Base-by-base conservation (phyloP, 2,888 invertebrate species). In the Papilio elwesi region DNA sequence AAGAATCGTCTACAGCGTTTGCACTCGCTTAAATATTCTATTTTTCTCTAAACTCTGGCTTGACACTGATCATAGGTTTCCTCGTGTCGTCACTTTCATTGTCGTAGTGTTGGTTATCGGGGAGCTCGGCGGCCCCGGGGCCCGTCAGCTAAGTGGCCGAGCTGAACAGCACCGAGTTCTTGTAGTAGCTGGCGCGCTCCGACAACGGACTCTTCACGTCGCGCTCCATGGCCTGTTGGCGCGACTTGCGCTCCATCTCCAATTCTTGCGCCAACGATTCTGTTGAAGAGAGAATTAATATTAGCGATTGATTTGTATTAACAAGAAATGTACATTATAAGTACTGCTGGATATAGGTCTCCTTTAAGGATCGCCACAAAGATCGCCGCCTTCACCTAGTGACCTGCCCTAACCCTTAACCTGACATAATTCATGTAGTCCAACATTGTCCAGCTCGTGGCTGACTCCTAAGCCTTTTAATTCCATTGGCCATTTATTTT, bases 131-230 rank as follows among this genome's bases (percentile, higher is more conserved):
- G 71, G 85, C 90, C 91, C 92, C 91, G 87, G 87, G 73, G 79
- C 85, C 85, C 83, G 87, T 79, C 85, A 93, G 94, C 94, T 95
- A 95, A 93, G 97, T 97, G 85, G 97, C 97, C 87, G 97, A 97
- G 82, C 97, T 97, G 90, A 97, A 98, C 78, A 98, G 95, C 79
- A 98, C 97, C 51, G 98, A 97, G 92, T 97, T 98, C 93, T 98
- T 98, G 94, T 97, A 98, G 91, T 98, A 98, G 81, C 96, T 95
- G 78, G 96, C 95, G 76, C 96, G 95, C 90, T 97, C 97, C 82
- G 97, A 97, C 76, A 97, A 94, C 52, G 97, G 97, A 81, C 97
- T 97, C 91, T 97, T 97, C 71, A 97, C 97, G 86, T 97, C 97
- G 78, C 97, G 95, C 85, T 97, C 97, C 87, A 95, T 94, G 78